These are phyloP conservation scores for Ptychoptera contaminata DNA, from an alignment of 2,888 invertebrate genomes.

Conservation along the genomic window DNA sequence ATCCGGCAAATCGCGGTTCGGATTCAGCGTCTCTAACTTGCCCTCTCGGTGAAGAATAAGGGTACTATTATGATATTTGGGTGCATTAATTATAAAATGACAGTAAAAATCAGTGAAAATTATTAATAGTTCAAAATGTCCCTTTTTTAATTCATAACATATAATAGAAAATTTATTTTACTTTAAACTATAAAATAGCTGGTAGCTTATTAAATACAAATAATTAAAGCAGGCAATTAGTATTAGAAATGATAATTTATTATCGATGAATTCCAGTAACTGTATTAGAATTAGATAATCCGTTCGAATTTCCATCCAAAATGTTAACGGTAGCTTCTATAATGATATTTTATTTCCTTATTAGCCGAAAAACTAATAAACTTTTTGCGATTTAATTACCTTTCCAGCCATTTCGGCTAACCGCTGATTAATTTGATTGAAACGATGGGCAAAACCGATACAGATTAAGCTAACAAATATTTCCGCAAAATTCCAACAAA, in stretches of 20 bases:
- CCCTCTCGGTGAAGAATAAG: no score
- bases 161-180: no score
- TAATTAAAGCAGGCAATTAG: not conserved
- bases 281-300: not conserved
- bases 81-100: no score
- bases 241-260: not conserved
- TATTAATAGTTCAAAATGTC: no score
- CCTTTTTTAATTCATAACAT: no score
- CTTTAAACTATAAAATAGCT: not conserved
- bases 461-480: not conserved
- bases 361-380: not conserved
- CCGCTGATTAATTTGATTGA: not conserved
- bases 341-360: no score
- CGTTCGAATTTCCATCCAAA: not conserved
- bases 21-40: no score
- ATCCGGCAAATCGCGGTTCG: no score
- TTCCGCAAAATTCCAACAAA: not conserved
- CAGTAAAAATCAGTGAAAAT: no score
- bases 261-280: not conserved
- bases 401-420: not conserved
- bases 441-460: not conserved
- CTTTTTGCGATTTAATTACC: not conserved
- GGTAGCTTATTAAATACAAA: not conserved
- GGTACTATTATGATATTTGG: no score
- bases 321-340: not conserved